Conservation (phyloP, 2,113 vertebrate genomes). For the Brienomyrus brachyistius region DNA sequence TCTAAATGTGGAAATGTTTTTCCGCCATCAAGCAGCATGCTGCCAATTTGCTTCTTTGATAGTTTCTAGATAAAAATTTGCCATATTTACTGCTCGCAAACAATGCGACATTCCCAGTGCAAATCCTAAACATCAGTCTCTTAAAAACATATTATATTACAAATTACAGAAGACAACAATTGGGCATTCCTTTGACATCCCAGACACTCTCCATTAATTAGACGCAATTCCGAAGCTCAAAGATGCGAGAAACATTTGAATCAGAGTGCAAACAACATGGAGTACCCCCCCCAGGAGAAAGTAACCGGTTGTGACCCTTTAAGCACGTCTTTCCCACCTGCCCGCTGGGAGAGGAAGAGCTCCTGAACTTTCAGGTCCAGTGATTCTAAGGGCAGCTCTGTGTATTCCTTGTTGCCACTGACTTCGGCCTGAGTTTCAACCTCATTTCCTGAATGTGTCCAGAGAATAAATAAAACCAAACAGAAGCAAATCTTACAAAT, state of each 20-base stretch:
- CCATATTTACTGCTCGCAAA: background rate
- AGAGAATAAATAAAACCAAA: background rate
- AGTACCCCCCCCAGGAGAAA: background rate
- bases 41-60: background rate
- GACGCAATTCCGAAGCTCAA: background rate
- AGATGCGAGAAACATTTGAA: background rate
- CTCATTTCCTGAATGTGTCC: conserved; percentile 33
- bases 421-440: conserved; percentile 37
- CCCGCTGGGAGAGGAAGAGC: conserved; percentile 64
- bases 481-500: background rate
- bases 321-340: conserved; percentile 57
- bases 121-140: background rate
- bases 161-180: background rate
- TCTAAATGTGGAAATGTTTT: background rate
- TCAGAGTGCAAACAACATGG: background rate
- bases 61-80: background rate
- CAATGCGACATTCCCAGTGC: background rate
- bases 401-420: conserved; percentile 68
- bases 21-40: background rate
- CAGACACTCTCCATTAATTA: background rate
- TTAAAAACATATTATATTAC: background rate
- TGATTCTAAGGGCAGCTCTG: conserved; percentile 82
- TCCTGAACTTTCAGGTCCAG: conserved; percentile 82
- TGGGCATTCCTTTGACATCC: background rate
- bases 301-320: background rate